phyloP scores from a whole-genome alignment of 2,797 vertebrate species.

The Scarus forsteni region DNA sequence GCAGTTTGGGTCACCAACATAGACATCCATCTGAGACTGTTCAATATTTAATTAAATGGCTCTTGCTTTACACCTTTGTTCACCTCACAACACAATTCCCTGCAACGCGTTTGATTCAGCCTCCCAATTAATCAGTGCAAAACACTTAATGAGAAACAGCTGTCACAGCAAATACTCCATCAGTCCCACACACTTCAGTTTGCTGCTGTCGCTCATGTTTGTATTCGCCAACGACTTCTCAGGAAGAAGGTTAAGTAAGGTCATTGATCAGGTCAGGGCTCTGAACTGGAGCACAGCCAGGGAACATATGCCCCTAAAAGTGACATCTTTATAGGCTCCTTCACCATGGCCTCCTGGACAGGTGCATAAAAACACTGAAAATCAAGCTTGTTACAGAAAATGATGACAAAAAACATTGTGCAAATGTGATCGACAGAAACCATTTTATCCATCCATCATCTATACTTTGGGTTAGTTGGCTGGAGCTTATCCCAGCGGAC shows the following conservation, averaged over 20 bases:
- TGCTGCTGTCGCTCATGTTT: not conserved
- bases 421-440: no score
- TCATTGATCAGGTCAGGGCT: not conserved
- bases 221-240: not conserved
- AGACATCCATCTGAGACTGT: constrained; percentile 80
- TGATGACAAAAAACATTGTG: no score
- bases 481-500: no score
- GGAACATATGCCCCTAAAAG: no score
- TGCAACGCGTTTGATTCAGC: constrained; percentile 72
- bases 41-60: constrained; percentile 87
- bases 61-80: constrained; percentile 78
- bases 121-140: constrained; percentile 80
- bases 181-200: constrained; percentile 36
- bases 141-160: constrained; percentile 76
- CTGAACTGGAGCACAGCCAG: not conserved
- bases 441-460: no score
- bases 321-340: no score
- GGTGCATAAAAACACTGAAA: no score
- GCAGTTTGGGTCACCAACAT: constrained; percentile 80
- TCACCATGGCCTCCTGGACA: no score
- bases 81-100: constrained; percentile 76
- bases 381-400: no score
- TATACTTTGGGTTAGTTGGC: no score
- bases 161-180: constrained; percentile 55
- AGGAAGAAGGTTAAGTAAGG: not conserved